Evolutionary conservation across 64 coral and sea anemone genomes (phyloP).

Genomic region (Porites lutea): DNA sequence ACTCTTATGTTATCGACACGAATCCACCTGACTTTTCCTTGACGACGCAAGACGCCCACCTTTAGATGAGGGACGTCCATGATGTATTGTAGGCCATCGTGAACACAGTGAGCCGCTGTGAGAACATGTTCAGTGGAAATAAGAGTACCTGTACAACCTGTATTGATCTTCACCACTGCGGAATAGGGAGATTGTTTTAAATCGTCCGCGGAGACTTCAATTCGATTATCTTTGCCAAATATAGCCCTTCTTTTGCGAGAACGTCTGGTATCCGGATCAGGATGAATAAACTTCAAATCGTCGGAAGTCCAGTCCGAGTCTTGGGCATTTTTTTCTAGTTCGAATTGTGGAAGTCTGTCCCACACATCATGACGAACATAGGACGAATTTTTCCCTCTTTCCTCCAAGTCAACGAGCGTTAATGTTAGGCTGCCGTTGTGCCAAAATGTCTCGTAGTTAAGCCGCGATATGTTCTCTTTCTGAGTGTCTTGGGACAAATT

Average conservation of each 20-base stretch:
- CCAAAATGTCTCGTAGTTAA: slow-evolving; percentile 83
- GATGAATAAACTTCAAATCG: not conserved
- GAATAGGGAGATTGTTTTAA: slow-evolving; percentile 65
- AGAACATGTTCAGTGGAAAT: slow-evolving; percentile 78
- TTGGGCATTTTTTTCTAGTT: not conserved
- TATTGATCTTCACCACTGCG: slow-evolving; percentile 70
- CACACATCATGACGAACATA: not conserved
- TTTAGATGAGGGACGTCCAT: slow-evolving; percentile 43
- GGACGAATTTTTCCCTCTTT: not conserved
- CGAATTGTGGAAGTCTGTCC: not conserved
- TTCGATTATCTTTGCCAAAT: slow-evolving; percentile 75
- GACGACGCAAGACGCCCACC: slow-evolving; percentile 72
- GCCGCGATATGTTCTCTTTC: not conserved
- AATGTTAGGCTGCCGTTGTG: slow-evolving; percentile 56
- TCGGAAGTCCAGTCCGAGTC: not conserved
- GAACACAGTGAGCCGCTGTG: slow-evolving; percentile 85
- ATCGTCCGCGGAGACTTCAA: slow-evolving; percentile 11
- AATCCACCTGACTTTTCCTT: slow-evolving; percentile 59
- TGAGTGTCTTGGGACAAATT: not conserved
- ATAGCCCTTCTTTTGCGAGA: slow-evolving; percentile 44
- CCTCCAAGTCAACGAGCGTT: slow-evolving; percentile 26
- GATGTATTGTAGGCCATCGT: slow-evolving; percentile 69
- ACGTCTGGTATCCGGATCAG: not conserved
- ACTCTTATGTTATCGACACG: slow-evolving; percentile 66
- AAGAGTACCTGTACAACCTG: slow-evolving; percentile 81